phyloP scores from a whole-genome alignment of 2,113 vertebrate species.

The Aspidoscelis tigris region DNA sequence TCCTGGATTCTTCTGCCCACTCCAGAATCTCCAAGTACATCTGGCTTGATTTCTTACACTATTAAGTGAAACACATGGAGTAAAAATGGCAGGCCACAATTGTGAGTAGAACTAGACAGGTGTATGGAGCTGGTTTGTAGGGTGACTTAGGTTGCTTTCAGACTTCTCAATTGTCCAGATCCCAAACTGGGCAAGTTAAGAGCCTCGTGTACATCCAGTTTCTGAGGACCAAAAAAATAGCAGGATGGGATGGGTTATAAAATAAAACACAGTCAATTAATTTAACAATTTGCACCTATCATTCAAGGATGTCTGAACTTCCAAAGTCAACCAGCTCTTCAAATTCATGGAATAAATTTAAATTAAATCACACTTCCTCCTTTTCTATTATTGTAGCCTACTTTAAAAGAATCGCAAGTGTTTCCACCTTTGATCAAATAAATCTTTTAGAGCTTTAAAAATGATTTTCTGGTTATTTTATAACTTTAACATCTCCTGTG shows the following conservation, averaged over 20 bases:
- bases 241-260: background rate
- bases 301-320: conserved; percentile 25
- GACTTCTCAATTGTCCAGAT: too few relatives aligned
- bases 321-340: conserved; percentile 10
- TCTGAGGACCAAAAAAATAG: background rate
- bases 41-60: too few relatives aligned
- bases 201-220: too few relatives aligned
- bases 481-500: conserved; percentile 25
- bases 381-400: conserved; percentile 29
- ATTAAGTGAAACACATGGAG: too few relatives aligned
- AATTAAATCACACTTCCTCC: background rate
- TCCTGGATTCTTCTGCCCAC: background rate
- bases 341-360: conserved; percentile 18
- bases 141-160: too few relatives aligned
- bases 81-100: too few relatives aligned
- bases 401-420: conserved; percentile 14
- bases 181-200: too few relatives aligned
- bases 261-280: conserved; percentile 6
- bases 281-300: conserved; percentile 11
- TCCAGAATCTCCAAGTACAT: background rate
- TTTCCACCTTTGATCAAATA: conserved; percentile 9
- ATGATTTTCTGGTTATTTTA: conserved; percentile 36
- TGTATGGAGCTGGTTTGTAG: too few relatives aligned
- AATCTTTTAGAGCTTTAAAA: conserved; percentile 47
- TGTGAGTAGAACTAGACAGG: too few relatives aligned